phyloP scores from a whole-genome alignment of 2,888 invertebrate species.

The Syrphus vitripennis region DNA sequence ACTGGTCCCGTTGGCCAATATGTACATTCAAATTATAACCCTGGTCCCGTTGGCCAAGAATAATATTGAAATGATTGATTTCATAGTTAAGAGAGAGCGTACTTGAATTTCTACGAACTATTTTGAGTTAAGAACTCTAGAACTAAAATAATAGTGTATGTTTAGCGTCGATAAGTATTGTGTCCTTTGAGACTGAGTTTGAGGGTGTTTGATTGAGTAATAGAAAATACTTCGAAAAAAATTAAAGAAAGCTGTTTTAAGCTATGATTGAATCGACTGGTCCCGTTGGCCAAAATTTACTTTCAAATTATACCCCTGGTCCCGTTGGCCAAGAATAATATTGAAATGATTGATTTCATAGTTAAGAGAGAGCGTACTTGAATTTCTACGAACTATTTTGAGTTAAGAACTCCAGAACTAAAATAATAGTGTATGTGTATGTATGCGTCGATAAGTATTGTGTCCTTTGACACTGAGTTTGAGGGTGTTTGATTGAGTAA shows the following conservation, averaged over 20 bases:
- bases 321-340: not conserved
- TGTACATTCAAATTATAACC: no score
- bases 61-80: not conserved
- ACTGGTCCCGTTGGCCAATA: no score
- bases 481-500: not conserved
- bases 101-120: not conserved
- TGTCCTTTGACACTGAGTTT: not conserved
- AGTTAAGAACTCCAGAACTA: not conserved
- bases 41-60: slow-evolving; percentile 1
- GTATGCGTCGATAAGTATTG: not conserved
- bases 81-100: not conserved
- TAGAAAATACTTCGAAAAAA: not conserved
- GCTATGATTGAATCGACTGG: not conserved
- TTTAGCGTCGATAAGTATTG: not conserved
- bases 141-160: no score
- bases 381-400: not conserved
- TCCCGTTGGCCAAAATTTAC: not conserved
- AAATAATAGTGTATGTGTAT: no score
- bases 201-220: not conserved
- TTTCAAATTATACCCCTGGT: not conserved
- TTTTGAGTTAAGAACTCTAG: not conserved
- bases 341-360: not conserved
- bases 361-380: not conserved
- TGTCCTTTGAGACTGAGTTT: not conserved
- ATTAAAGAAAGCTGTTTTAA: not conserved